Evolutionary conservation across 2,113 vertebrate genomes (phyloP).

Genomic region (Pseudorectes ferrugineus): DNA sequence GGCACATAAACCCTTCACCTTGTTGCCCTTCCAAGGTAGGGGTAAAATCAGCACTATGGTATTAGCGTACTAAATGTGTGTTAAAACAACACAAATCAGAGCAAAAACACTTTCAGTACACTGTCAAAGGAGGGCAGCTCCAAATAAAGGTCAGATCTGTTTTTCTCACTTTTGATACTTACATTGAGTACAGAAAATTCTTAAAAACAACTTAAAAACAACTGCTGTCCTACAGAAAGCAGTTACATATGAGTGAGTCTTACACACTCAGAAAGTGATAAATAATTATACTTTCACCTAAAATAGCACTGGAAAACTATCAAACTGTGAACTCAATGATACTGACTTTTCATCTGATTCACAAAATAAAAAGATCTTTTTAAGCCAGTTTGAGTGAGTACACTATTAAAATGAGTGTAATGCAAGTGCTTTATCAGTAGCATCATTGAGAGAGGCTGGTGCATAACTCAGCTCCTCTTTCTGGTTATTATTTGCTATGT

Average conservation of each 20-base stretch:
- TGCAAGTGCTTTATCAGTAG: conserved; percentile 24
- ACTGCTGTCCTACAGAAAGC: not conserved
- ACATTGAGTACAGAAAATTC: not conserved
- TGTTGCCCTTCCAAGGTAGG: not conserved
- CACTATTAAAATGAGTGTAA: not conserved
- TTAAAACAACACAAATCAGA: not conserved
- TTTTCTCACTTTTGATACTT: not conserved
- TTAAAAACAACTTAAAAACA: not conserved
- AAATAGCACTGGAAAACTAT: not conserved
- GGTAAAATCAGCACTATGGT: not conserved
- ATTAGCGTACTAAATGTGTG: not conserved
- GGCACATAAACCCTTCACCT: not conserved
- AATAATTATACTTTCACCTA: conserved; percentile 25
- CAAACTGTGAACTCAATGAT: not conserved
- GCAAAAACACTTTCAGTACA: not conserved
- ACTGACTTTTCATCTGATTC: not conserved
- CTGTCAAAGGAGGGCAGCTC: not conserved
- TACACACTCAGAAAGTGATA: not conserved
- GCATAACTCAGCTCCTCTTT: not conserved
- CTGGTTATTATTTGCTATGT: not conserved
- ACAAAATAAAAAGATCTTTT: not conserved
- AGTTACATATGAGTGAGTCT: not conserved
- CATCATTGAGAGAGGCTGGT: not conserved
- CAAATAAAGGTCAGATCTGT: not conserved
- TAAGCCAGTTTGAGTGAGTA: not conserved